A percentile compares a stretch with the other conserved stretches of the same genome.
Conservation (phyloP, 1,140 invertebrate genomes). For the Drosophila repletoides region DNA sequence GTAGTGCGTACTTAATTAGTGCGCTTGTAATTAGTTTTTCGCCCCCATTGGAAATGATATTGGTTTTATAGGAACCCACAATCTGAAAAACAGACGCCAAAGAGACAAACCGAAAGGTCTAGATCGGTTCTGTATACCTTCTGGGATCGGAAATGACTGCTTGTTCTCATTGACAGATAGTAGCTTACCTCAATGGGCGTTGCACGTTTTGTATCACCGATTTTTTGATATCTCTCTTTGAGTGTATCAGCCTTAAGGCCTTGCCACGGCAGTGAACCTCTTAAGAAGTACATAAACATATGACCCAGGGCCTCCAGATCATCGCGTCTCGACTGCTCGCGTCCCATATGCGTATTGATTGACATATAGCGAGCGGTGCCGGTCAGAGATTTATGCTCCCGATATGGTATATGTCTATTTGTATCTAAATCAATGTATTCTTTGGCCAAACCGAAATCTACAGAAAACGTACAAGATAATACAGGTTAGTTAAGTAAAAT, state of each 20-base stretch:
- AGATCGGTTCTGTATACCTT: too few relatives aligned
- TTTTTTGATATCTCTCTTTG: conserved; percentile 99
- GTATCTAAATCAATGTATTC: conserved; percentile 99
- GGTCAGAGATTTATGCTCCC: conserved; percentile 99
- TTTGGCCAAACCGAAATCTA: conserved; percentile 99
- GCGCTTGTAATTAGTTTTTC: too few relatives aligned
- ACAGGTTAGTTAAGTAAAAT: not conserved
- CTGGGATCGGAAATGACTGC: too few relatives aligned
- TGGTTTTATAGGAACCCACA: too few relatives aligned
- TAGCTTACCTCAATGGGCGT: conserved; percentile 94
- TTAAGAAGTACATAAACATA: conserved; percentile 99
- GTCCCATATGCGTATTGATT: conserved; percentile 99
- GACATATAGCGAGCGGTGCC: conserved; percentile 99
- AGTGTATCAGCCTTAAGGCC: conserved; percentile 99
- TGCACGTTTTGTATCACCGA: conserved; percentile 99
- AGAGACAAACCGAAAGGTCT: too few relatives aligned
- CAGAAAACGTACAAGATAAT: conserved; percentile 41
- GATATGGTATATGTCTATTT: conserved; percentile 99
- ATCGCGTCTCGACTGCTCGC: conserved; percentile 99
- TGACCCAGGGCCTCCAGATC: conserved; percentile 99
- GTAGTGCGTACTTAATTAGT: too few relatives aligned
- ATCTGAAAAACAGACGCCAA: too few relatives aligned
- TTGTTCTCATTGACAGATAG: not conserved
- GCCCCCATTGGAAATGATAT: too few relatives aligned
- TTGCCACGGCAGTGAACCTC: conserved; percentile 99